These are phyloP conservation scores for Drosophila nikananu DNA, from an alignment of 1,140 invertebrate species.

Conservation along the genomic window DNA sequence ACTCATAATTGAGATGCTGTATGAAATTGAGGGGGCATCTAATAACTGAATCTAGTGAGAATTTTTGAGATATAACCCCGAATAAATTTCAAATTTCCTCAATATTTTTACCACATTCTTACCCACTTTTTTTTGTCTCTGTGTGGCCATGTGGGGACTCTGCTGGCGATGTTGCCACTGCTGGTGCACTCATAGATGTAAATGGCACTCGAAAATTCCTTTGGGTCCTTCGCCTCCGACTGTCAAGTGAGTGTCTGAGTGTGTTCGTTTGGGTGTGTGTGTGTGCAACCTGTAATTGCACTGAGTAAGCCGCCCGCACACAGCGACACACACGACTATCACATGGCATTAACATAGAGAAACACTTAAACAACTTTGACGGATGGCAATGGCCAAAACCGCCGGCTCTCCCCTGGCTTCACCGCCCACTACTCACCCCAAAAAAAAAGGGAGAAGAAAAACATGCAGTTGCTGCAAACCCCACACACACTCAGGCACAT, in stretches of 20 bases:
- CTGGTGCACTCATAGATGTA: slow-evolving; percentile 70
- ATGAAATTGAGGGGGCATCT: too few species aligned
- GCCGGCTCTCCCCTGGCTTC: neutral
- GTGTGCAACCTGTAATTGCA: slow-evolving; percentile 47
- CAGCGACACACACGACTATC: slow-evolving; percentile 20
- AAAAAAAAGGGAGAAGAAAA: slow-evolving; percentile 11
- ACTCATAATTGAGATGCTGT: too few species aligned
- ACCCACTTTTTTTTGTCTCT: neutral
- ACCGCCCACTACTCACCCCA: neutral
- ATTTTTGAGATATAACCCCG: too few species aligned
- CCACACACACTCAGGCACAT: slow-evolving; percentile 13
- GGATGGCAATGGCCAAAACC: slow-evolving; percentile 60
- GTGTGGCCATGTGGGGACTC: neutral
- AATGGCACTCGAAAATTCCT: slow-evolving; percentile 78
- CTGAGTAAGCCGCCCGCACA: slow-evolving; percentile 19
- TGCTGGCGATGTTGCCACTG: slow-evolving; percentile 23
- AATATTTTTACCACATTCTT: neutral
- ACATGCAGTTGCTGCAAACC: slow-evolving; percentile 54
- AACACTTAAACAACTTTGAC: slow-evolving; percentile 79
- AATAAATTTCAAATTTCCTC: neutral
- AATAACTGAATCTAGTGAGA: too few species aligned
- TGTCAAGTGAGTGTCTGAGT: slow-evolving; percentile 49
- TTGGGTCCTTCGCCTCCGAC: slow-evolving; percentile 53
- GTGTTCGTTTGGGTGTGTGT: slow-evolving; percentile 4
- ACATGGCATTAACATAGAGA: slow-evolving; percentile 72